These are phyloP conservation scores for Cryptus viduatorius DNA, from an alignment of 2,888 invertebrate species.

Conservation along the genomic window DNA sequence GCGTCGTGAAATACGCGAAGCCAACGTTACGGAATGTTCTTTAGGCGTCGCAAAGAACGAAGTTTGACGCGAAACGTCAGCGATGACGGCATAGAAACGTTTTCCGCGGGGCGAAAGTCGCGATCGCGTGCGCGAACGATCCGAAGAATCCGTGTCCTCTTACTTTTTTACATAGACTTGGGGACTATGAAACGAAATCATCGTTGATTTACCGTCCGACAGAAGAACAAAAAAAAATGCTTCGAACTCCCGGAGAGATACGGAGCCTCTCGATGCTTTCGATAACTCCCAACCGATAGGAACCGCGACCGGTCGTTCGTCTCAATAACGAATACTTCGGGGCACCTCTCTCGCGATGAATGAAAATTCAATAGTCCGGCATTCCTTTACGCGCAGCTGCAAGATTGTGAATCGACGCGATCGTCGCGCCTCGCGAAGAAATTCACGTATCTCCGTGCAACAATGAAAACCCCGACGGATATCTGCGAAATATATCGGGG, in stretches of 20 bases:
- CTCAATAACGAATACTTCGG: constrained; percentile 43
- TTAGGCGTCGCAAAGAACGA: constrained; percentile 76
- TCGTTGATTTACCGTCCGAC: constrained; percentile 52
- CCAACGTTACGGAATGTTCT: constrained; percentile 71
- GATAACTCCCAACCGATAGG: constrained; percentile 15
- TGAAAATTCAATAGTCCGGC: constrained; percentile 22
- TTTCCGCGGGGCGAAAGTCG: not conserved
- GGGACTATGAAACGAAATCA: constrained; percentile 27
- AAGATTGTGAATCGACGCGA: no score
- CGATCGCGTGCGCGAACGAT: not conserved
- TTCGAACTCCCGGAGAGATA: not conserved
- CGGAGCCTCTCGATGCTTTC: constrained; percentile 17
- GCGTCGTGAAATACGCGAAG: constrained; percentile 1
- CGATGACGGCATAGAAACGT: constrained; percentile 22
- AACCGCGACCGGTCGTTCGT: constrained; percentile 31
- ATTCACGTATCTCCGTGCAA: not conserved
- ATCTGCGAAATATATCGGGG: constrained; percentile 23
- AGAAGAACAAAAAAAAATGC: not conserved
- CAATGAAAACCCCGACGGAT: constrained; percentile 20
- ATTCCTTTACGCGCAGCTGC: constrained; percentile 9
- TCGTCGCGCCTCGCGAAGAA: not conserved
- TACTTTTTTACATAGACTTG: constrained; percentile 24
- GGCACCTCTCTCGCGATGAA: constrained; percentile 16
- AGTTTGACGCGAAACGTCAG: not conserved
- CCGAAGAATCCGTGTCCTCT: constrained; percentile 41